A percentile compares a stretch with the other conserved stretches of the same genome.
These are phyloP conservation scores for Cyprinodon diabolis DNA, from an alignment of 2,797 vertebrate genomes.

Conservation along the genomic window DNA sequence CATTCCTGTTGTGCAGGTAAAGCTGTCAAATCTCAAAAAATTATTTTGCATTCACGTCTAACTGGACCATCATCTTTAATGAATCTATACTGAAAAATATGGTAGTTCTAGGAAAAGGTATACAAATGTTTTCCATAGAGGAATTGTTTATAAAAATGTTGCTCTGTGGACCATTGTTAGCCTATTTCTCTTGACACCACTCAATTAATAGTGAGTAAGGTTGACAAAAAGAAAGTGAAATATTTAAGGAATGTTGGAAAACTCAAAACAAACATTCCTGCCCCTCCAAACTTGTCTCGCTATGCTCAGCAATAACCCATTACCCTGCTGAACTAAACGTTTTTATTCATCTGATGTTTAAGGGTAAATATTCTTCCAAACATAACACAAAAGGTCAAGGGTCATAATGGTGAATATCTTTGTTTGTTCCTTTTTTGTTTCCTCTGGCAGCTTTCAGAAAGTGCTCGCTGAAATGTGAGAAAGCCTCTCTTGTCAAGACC, in stretches of 20 bases:
- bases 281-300: neutral
- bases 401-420: conserved; percentile 49
- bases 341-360: conserved; percentile 42
- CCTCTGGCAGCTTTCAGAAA: conserved; percentile 49
- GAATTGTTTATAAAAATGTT: neutral
- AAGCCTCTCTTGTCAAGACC: conserved; percentile 44
- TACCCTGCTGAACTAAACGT: conserved; percentile 21
- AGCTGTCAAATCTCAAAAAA: neutral
- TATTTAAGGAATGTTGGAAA: conserved; percentile 8
- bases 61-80: neutral
- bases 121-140: neutral
- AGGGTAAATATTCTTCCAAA: conserved; percentile 55
- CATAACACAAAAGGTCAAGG: conserved; percentile 53
- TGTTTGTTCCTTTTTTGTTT: conserved; percentile 39
- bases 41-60: neutral
- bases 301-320: conserved; percentile 13
- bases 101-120: neutral
- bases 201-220: neutral
- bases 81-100: neutral
- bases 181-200: neutral
- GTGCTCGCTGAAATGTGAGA: conserved; percentile 42
- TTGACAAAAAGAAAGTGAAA: conserved; percentile 3
- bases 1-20: no score
- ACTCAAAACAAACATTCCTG: conserved; percentile 25
- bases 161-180: neutral